Percentiles rank a stretch among this genome's conserved stretches.
Evolutionary conservation across 2,797 vertebrate genomes (phyloP).

Genomic region (Selene dorsalis): DNA sequence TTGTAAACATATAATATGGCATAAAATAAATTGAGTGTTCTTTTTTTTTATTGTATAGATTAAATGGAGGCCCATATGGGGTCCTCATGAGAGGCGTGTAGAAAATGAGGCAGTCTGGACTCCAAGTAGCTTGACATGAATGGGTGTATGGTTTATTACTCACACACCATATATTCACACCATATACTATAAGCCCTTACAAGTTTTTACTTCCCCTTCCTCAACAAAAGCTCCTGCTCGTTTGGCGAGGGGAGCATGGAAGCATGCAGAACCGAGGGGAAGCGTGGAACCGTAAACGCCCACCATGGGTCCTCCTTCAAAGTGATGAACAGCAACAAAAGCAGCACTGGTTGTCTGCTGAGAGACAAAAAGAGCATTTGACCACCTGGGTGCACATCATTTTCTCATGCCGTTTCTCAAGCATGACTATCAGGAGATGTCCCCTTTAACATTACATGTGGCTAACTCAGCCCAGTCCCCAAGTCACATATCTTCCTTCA

Average conservation of each 20-base stretch:
- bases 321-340: conserved; percentile 81
- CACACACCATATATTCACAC: conserved; percentile 62
- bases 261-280: conserved; percentile 73
- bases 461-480: conserved; percentile 61
- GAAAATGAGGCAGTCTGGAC: conserved; percentile 42
- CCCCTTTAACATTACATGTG: conserved; percentile 64
- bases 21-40: conserved; percentile 57
- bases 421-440: conserved; percentile 76
- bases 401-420: conserved; percentile 76
- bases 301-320: conserved; percentile 81
- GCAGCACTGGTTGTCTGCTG: conserved; percentile 76
- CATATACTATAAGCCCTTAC: conserved; percentile 63
- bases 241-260: conserved; percentile 66
- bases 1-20: conserved; percentile 63
- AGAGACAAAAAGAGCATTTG: conserved; percentile 82
- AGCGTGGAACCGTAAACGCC: conserved; percentile 84
- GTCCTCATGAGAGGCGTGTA: conserved; percentile 33
- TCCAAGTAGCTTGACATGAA: conserved; percentile 51
- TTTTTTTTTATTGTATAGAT: conserved; percentile 64
- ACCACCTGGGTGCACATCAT: conserved; percentile 79
- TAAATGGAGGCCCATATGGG: conserved; percentile 63
- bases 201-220: conserved; percentile 64
- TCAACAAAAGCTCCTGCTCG: conserved; percentile 67
- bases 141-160: conserved; percentile 61
- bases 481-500: conserved; percentile 31